phyloP scores from a whole-genome alignment of 2,888 invertebrate species.

The Acrocera orbiculus region DNA sequence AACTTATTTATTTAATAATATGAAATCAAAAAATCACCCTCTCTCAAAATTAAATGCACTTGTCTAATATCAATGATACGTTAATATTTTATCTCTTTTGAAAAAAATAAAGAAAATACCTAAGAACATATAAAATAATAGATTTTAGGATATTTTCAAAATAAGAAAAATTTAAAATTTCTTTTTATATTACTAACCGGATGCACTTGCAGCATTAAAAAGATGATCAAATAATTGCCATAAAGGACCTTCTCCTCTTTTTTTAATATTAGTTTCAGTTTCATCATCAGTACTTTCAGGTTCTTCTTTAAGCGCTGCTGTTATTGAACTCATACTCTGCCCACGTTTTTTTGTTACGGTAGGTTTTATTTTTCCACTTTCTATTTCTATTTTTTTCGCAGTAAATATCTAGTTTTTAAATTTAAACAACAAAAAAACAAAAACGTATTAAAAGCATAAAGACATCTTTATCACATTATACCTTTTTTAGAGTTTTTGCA shows the following conservation, averaged over 20 bases:
- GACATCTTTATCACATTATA: slow-evolving; percentile 19
- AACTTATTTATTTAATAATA: too few species aligned
- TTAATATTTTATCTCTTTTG: too few species aligned
- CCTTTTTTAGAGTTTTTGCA: slow-evolving; percentile 73
- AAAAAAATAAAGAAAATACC: too few species aligned
- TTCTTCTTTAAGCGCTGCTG: slow-evolving; percentile 36
- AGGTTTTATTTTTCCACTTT: slow-evolving; percentile 42
- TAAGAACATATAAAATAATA: too few species aligned
- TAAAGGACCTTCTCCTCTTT: slow-evolving; percentile 53
- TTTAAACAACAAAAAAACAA: not conserved
- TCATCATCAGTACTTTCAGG: slow-evolving; percentile 45
- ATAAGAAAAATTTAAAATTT: too few species aligned
- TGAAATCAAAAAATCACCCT: too few species aligned
- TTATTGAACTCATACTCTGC: slow-evolving; percentile 36
- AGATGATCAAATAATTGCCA: slow-evolving; percentile 84
- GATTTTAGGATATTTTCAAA: too few species aligned
- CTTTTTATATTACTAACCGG: slow-evolving; percentile 20
- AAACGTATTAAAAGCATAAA: not conserved
- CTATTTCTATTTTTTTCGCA: slow-evolving; percentile 51
- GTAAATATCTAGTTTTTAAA: slow-evolving; percentile 37
- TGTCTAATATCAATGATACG: too few species aligned
- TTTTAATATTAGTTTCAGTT: slow-evolving; percentile 38
- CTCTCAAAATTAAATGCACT: too few species aligned
- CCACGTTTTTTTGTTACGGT: slow-evolving; percentile 45
- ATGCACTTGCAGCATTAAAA: slow-evolving; percentile 41